These are phyloP conservation scores for Danio kyathit DNA, from an alignment of 2,797 vertebrate species.

Conservation along the genomic window DNA sequence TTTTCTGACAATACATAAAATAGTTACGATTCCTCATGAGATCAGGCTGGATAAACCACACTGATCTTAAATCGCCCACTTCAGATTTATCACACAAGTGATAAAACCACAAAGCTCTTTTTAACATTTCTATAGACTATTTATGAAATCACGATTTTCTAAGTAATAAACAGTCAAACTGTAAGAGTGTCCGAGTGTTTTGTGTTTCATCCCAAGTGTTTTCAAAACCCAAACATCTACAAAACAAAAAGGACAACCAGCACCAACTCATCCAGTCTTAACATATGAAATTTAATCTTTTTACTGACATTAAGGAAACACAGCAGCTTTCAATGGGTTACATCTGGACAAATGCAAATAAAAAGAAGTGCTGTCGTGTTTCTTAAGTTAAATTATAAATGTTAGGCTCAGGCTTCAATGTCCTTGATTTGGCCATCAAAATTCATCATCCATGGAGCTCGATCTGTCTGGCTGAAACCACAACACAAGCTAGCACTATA, in stretches of 20 bases:
- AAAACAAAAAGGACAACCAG: background rate
- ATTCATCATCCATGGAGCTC: slow-evolving; percentile 36
- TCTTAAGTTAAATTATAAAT: slow-evolving; percentile 56
- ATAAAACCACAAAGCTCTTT: slow-evolving; percentile 65
- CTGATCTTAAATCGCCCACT: slow-evolving; percentile 70
- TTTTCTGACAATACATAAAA: no score
- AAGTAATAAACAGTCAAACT: slow-evolving; percentile 76
- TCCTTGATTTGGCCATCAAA: slow-evolving; percentile 47
- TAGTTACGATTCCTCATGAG: no score
- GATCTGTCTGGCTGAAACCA: slow-evolving; percentile 45
- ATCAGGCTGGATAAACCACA: slow-evolving; percentile 61
- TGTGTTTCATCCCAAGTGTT: background rate
- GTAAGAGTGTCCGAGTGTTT: slow-evolving; percentile 39
- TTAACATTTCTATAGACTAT: slow-evolving; percentile 87
- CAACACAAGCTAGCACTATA: slow-evolving; percentile 1
- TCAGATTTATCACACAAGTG: slow-evolving; percentile 76
- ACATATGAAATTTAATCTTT: slow-evolving; percentile 71
- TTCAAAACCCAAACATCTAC: background rate
- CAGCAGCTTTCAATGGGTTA: slow-evolving; percentile 67
- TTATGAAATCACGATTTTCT: slow-evolving; percentile 89
- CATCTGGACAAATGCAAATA: slow-evolving; percentile 69
- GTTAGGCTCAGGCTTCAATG: slow-evolving; percentile 52
- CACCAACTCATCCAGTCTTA: background rate
- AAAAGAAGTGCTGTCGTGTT: slow-evolving; percentile 67
- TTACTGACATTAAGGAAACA: slow-evolving; percentile 70